phyloP scores from a whole-genome alignment of 1,140 invertebrate species.

The Euura saliciscinereae region DNA sequence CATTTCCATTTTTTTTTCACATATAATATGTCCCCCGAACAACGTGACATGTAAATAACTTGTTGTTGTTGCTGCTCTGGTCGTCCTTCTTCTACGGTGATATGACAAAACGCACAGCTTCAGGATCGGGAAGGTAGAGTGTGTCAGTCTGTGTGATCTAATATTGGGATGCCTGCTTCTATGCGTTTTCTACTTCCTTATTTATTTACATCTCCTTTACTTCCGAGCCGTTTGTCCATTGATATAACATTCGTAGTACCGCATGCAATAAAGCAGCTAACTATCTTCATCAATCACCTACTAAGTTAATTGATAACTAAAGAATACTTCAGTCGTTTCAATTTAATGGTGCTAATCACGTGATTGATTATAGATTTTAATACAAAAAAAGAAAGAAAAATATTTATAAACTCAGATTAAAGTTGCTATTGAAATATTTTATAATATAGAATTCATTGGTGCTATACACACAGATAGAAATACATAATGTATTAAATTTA shows the following conservation, averaged over 20 bases:
- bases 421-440: neutral
- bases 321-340: too few species aligned
- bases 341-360: too few species aligned
- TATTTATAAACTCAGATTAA: too few species aligned
- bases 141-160: slow-evolving; percentile 66
- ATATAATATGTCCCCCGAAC: neutral
- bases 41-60: slow-evolving; percentile 34
- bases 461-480: neutral
- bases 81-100: slow-evolving; percentile 34
- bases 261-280: neutral
- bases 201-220: slow-evolving; percentile 65
- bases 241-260: slow-evolving; percentile 25
- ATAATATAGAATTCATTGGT: neutral
- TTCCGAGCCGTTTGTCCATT: slow-evolving; percentile 29
- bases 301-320: too few species aligned
- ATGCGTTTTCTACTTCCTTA: slow-evolving; percentile 68
- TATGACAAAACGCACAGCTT: slow-evolving; percentile 58
- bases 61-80: slow-evolving; percentile 47
- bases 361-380: too few species aligned
- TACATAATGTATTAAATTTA: too few species aligned
- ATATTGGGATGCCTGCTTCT: slow-evolving; percentile 69
- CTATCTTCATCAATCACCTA: too few species aligned
- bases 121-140: slow-evolving; percentile 75
- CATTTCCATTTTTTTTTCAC: neutral
- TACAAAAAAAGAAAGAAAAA: too few species aligned